These are phyloP conservation scores for Iselma pallidipennis DNA, from an alignment of 2,888 invertebrate species.

Conservation along the genomic window DNA sequence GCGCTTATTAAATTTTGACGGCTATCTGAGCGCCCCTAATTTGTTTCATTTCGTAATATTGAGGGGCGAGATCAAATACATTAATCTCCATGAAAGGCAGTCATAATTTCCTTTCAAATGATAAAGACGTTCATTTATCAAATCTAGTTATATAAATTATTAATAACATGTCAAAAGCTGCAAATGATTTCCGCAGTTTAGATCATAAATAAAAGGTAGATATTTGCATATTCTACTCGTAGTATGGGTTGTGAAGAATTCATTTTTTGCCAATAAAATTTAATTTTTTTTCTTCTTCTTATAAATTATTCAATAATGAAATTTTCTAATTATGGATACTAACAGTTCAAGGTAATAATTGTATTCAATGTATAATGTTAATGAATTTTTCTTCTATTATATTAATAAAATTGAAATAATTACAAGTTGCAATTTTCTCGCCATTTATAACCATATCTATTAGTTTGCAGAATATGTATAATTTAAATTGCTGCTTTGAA, in stretches of 20 bases:
- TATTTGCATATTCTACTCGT: constrained; percentile 32
- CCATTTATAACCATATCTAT: neutral
- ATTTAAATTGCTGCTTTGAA: neutral
- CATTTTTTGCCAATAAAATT: too few relatives aligned
- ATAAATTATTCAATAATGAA: too few relatives aligned
- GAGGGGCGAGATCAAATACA: constrained; percentile 41
- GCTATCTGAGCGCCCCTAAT: constrained; percentile 24
- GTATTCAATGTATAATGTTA: neutral
- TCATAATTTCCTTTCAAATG: constrained; percentile 51
- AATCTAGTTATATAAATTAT: constrained; percentile 51
- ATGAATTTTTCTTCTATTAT: neutral
- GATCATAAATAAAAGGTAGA: constrained; percentile 41
- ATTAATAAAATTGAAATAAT: neutral
- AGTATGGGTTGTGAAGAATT: neutral
- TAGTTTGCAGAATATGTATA: neutral
- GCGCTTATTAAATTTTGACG: constrained; percentile 24
- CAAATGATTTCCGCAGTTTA: constrained; percentile 50
- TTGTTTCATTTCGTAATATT: constrained; percentile 27
- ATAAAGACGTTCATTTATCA: constrained; percentile 53
- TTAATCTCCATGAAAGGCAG: constrained; percentile 51
- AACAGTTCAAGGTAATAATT: neutral
- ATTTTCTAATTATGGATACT: neutral
- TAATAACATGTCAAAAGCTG: constrained; percentile 51
- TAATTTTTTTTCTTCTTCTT: too few relatives aligned
- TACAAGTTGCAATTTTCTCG: neutral